phyloP scores from a whole-genome alignment of 2,888 invertebrate species.

The Gymnosoma rotundatum region DNA sequence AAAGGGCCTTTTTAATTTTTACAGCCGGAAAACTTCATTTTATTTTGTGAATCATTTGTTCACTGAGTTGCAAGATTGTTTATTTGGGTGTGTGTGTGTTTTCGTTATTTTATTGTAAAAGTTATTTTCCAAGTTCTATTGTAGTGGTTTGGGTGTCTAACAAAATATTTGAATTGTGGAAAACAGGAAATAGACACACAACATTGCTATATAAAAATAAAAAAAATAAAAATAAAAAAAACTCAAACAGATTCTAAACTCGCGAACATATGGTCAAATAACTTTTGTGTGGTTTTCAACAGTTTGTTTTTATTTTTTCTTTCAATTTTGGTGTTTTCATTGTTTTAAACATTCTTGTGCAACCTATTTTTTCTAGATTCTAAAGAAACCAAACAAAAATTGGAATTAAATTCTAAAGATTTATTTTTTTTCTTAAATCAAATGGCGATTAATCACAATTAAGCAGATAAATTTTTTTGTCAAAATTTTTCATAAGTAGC shows the following conservation, averaged over 20 bases:
- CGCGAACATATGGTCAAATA: conserved; percentile 76
- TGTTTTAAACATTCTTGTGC: conserved; percentile 17
- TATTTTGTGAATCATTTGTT: conserved; percentile 33
- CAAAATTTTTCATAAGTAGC: no score
- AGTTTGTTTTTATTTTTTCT: conserved; percentile 55
- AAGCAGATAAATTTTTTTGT: no score
- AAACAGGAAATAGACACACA: conserved; percentile 35
- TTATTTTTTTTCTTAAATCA: no score
- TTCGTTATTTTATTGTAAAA: conserved; percentile 45
- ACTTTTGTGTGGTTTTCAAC: conserved; percentile 78
- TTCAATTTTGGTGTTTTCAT: neutral
- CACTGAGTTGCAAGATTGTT: conserved; percentile 34
- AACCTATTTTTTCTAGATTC: conserved; percentile 4
- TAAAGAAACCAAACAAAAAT: no score
- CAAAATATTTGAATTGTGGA: conserved; percentile 50
- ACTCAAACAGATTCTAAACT: conserved; percentile 47
- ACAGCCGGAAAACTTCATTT: neutral
- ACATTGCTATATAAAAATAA: neutral
- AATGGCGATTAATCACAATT: no score
- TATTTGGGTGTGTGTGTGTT: conserved; percentile 11
- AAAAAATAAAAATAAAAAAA: conserved; percentile 11
- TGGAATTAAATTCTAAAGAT: no score
- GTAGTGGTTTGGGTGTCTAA: conserved; percentile 32
- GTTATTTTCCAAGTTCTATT: conserved; percentile 36
- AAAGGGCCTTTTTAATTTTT: neutral